Base-by-base conservation (phyloP, 2,113 vertebrate species). In the Chloropsis hardwickii region DNA sequence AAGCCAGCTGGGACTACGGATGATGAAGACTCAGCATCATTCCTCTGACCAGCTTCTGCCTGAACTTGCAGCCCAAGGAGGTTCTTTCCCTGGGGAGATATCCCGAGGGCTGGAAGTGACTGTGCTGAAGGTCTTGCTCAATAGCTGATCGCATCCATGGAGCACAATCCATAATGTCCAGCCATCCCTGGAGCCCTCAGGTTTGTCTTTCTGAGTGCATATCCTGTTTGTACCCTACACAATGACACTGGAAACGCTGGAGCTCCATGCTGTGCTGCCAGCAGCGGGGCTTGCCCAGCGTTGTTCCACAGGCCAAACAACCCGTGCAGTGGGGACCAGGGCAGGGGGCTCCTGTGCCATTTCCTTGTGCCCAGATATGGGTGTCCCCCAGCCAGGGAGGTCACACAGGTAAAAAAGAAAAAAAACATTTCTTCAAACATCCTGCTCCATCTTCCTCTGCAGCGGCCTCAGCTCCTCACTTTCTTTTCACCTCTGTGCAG, bases 281-380 rank as follows among this genome's bases (percentile, higher is more conserved):
- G 61, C 23, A 61, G 15, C 2, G 3, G 42, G 42, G 31, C 21
- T 29, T 23, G 31, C 5, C 47, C 5, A 0, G 1, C 2, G 22
- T 2, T 4, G 2, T 27, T 24, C 51, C 70, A 9, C 6, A 8
- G 27, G 15, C 45, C 50, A 29, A 72, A 45, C 2, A 9, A 12
- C 27, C 37, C 0, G 2, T 51, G 65, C 11, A 10, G 31, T 4
- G 39, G 23, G 69, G 25, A 78, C 4, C 17, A 18, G 50, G 31
- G 31, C 56, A 16, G 0, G 0, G 33, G 31, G 11, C 4, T 39
- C 50, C 50, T 2, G 0, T n/a, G 35, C 31, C 23, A 45, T 61
- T 35, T 50, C 13, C 67, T 64, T 51, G 57, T 57, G 53, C 22
- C 27, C 29, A 45, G 27, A 7, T 60, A 21, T 0, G 0, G 15